Evolutionary conservation across 2,888 invertebrate genomes (phyloP), one percentile per base, ranked within the genome.

Genomic region (Euspilapteryx auroguttella): DNA sequence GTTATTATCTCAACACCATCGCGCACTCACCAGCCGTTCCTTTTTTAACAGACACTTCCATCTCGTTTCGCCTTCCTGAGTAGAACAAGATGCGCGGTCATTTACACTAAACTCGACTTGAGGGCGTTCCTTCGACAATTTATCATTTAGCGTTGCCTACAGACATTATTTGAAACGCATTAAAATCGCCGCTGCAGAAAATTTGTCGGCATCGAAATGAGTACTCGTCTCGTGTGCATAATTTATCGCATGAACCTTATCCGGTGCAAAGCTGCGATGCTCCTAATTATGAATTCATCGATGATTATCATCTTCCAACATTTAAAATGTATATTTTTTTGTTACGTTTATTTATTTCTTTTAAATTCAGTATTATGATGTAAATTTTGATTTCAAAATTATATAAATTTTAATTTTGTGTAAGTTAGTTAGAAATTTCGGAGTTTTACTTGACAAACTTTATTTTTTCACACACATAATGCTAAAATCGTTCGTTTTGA

Each of bases 1-100:
- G 73, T 77, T 68, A 78, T 76, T 76, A 77, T 71, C 75, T 71
- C 71, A 68, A 69, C 71, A 75, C 69, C 69, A 69, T 62, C 68
- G 55, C 57, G 47, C 64, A 65, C 64, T 62, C 64, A 62, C 62
- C 64, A 52, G 59, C 48, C 54, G 51, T 68, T 69, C 62, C 56
- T 73, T 73, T 75, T 71, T 68, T 64, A 55, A 47, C 56, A 64
- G 62, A 64, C 59, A 42, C 50, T 44, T 56, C 58, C 50, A 39
- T 73, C 69, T 58, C 64, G 44, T 49, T 73, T 53, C 35, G 41
- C 51, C 58, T 34, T 44, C 42, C 34, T 40, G 34, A 27, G 38
- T 34, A 31, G 58, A 71, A 45, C 42, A 42, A 51, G 69, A 69
- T 54, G 42, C 45, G 37, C 41, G 39, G 40, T 57, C 59, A 52